Evolutionary conservation across 2,797 vertebrate genomes (phyloP), one percentile per base, ranked within the genome.

Genomic region (Xenopus petersii): DNA sequence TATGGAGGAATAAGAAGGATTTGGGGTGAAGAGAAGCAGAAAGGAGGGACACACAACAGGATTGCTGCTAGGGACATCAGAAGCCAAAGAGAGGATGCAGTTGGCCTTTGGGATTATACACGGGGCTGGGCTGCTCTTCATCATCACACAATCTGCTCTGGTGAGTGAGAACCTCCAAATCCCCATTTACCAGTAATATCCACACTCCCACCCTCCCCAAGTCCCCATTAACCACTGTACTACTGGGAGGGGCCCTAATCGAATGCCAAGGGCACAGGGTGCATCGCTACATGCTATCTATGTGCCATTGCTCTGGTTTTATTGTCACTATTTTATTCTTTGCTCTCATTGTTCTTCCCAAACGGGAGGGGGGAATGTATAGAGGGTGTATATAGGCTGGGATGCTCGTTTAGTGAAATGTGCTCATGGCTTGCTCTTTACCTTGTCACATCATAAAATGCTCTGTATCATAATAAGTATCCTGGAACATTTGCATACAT

Each of bases 61-160:
- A 26, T 46, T 67, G n/a, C 56, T 68, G 13, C 15, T 24, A 60
- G 61, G 42, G 26, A 74, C 12, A 68, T 49, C 24, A 15, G 10
- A 26, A 64, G 60, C 51, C 54, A 65, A n/a, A 36, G 64, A 60
- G 26, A 79, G 76, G 71, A 79, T 79, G 77, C 66, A 79, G 70
- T 33, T 74, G 54, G 71, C 77, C 62, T 70, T 74, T 74, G 71
- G 76, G 58, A 70, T 79, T 65, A 74, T 79, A 5, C 71, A 79
- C 54, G 71, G 77, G 33, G 71, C 77, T 65, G 77, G 71, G 77
- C 71, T 78, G 66, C 71, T 79, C 67, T 67, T 79, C n/a, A 62
- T 79, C 77, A 70, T 74, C 77, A 47, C 71, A 2, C 77, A 79
- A 17, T 56, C 77, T 70, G 67, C 77, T 13, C 61, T 79, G 77